Base-by-base conservation (phyloP, 2,797 vertebrate genomes). In the Ptychadena robeensis region DNA sequence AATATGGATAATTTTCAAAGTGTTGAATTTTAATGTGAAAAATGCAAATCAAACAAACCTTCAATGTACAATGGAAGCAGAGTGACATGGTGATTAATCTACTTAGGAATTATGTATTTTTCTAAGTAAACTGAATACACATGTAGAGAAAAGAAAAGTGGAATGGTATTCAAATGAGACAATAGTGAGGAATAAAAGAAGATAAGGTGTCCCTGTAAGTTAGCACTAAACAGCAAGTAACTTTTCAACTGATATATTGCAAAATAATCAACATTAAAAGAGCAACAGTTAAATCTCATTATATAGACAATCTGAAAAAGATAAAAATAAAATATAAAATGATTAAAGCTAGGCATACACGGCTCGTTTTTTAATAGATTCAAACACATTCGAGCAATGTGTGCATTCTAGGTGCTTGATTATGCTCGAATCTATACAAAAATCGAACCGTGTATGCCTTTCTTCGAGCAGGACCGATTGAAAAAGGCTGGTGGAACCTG, bases 1-100 rank as follows among this genome's bases (percentile, higher is more conserved):
- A 75, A 75, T 63, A 38, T 40, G 27, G 35, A 76, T 65, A 11
- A 64, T 76, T 37, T 37, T 40, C 14, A 38, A 32, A 15, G 32
- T 27, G 37, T 25, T 76, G 35, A 40, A 76, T 65, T 76, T 64
- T 30, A 64, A 44, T 76, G 25, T 14, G 27, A 30, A 65, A 64
- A 44, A 40, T 44, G 18, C 28, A n/a, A 75, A 63, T 74, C 57
- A 61, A 76, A 76, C 30, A 38, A 65, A 22, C 28, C 32, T 61
- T 76, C 74, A 44, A 18, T 38, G 18, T 76, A 76, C 61, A 76
- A 66, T 32, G 37, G 8, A 11, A 66, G n/a, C 31, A 48, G 65
- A 30, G 37, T 48, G 9, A 65, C 28, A 44, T 48, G n/a, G 9
- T 11, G 73, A 7, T 18, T 31, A 76, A 76, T 66, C 61, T 65